phyloP scores from a whole-genome alignment of 2,113 vertebrate species.

The Elaphurus davidianus region DNA sequence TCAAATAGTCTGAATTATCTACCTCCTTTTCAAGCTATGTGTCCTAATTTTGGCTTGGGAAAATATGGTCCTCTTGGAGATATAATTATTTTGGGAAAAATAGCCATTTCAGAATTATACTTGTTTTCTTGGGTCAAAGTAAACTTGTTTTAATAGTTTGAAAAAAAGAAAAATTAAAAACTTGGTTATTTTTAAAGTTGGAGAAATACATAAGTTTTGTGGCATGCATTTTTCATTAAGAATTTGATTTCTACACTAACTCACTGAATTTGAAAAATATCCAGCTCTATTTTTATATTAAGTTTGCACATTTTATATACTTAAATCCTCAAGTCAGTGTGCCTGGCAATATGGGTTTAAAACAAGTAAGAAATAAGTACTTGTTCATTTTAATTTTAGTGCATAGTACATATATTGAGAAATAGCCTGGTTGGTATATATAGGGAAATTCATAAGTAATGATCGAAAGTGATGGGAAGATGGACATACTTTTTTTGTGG shows the following conservation, averaged over 20 bases:
- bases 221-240: not conserved
- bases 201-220: not conserved
- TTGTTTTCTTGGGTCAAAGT: not conserved
- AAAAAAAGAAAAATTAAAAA: not conserved
- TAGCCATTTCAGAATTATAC: not conserved
- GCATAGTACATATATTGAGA: not conserved
- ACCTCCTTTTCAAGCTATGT: conserved; percentile 32
- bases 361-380: not conserved
- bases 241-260: not conserved
- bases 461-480: not conserved
- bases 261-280: not conserved
- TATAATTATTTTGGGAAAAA: conserved; percentile 27
- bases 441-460: not conserved
- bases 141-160: not conserved
- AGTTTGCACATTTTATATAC: not conserved
- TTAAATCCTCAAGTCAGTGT: not conserved
- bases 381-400: conserved; percentile 22
- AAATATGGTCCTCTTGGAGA: conserved; percentile 21
- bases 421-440: not conserved
- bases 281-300: not conserved
- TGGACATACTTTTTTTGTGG: not conserved
- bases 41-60: conserved; percentile 54
- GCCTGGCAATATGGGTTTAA: not conserved
- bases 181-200: not conserved
- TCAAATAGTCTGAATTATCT: conserved; percentile 55